A percentile compares a stretch with the other conserved stretches of the same genome.
Evolutionary conservation across 2,113 vertebrate species (phyloP).

Genomic region (Ranitomeya imitator): DNA sequence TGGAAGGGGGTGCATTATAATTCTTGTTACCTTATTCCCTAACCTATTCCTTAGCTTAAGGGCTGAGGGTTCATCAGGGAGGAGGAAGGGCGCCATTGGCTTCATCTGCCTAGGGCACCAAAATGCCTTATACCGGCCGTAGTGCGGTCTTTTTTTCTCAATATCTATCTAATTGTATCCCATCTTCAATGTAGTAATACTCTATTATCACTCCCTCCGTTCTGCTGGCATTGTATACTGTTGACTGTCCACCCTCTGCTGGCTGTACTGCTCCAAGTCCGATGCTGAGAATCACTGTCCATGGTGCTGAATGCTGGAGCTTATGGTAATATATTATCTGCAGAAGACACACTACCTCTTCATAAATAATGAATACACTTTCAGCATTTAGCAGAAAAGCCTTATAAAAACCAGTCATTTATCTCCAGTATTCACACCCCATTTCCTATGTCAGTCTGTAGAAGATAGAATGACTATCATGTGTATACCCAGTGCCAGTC

Average conservation of each 20-base stretch:
- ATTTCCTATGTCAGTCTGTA: neutral
- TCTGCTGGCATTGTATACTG: neutral
- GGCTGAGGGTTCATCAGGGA: too few relatives aligned
- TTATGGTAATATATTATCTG: neutral
- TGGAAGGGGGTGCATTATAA: too few relatives aligned
- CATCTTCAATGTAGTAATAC: neutral
- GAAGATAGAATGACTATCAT: neutral
- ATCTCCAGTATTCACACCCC: neutral
- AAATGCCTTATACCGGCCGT: neutral
- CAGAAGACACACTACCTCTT: neutral
- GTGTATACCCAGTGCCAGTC: neutral
- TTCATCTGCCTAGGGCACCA: too few relatives aligned
- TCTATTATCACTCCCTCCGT: neutral
- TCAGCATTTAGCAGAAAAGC: conserved; percentile 14
- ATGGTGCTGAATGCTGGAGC: neutral
- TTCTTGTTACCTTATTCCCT: too few relatives aligned
- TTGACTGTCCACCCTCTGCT: neutral
- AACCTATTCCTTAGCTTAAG: too few relatives aligned
- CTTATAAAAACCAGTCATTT: conserved; percentile 23
- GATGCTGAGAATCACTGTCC: neutral
- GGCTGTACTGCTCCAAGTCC: neutral
- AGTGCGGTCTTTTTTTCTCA: neutral
- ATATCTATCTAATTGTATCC: neutral
- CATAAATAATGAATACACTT: conserved; percentile 21
- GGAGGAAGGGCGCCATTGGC: too few relatives aligned